Evolutionary conservation across 2,888 invertebrate genomes (phyloP), one percentile per base, ranked within the genome.

Genomic region (Drosophila differens): DNA sequence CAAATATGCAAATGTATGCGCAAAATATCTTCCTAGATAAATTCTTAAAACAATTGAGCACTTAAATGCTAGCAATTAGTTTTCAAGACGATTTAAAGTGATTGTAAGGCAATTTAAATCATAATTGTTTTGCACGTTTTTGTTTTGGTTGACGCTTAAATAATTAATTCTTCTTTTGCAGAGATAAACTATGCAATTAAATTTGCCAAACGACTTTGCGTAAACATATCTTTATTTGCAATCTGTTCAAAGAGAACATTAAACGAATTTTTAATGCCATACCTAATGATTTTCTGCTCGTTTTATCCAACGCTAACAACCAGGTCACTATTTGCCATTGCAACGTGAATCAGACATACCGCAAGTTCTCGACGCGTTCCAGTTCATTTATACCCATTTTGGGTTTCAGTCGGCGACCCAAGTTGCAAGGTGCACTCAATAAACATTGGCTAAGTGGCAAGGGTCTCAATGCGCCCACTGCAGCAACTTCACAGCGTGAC

Each of bases 251-350:
- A 28, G 16, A 9, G 47, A 16, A 25, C 22, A 16, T 47, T 16
- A 25, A 47, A 25, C 16, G 7, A 25, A 47, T 47, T 25, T 25
- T 9, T 9, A 16, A 47, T 28, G 47, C 28, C 25, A 9, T 9
- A 16, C 25, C 25, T 47, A 25, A 47, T 52, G n/a, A n/a, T 22
- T 41, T 52, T 67, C 37, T 37, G 25, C 32, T 39, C 12, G 30
- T 12, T 66, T 62, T 64, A 33, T 37, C 5, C n/a, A 33, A 19
- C 44, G 33, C 49, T 9, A 60, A 25, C 44, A 93, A 93, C 44
- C 94, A 96, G 96, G 96, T 96, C 82, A 95, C 96, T 59, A 96
- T 95, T 49, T 97, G 97, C 92, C 97, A 97, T 93, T 97, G 97
- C 93, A 95, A 96, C 81, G 95, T 96, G 81, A 96, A 96, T 94